Evolutionary conservation across 2,797 vertebrate genomes (phyloP), one percentile per base, ranked within the genome.

Genomic region (Diglossa cyanea): DNA sequence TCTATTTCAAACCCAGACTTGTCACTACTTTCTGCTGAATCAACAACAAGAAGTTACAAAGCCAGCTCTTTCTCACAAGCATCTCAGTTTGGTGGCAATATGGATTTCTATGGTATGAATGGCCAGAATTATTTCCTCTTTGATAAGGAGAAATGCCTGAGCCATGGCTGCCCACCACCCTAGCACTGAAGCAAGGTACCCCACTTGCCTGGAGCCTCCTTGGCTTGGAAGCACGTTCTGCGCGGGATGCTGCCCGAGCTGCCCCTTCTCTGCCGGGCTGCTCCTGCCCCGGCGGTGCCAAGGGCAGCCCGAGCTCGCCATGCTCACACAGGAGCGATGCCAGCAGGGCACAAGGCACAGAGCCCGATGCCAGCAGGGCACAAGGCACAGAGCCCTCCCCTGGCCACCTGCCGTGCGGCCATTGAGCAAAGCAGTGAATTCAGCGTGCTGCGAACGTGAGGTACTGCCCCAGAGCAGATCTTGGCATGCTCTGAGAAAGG

Each of bases 271-370:
- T 10, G 11, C 40, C 1, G 2, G 31, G 25, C 71, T 24, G 20
- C 78, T 62, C 53, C 44, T 14, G 40, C 58, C 2, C 31, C n/a
- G 2, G 31, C 2, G 0, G 17, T 0, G 0, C 79, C 1, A 3
- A 13, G 54, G 20, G 66, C 11, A 83, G 61, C 48, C 53, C 0
- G 61, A 53, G 48, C 35, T 66, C 40, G 23, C 65, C 73, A 17
- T 8, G 1, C n/a, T 33, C 72, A 51, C 48, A 0, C 65, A 9
- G 28, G 15, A 67, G 30, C 0, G 61, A 42, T 5, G 25, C 31
- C 53, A 18, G 50, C 50, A 50, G 48, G 16, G 26, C 48, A 14
- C 74, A 45, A 45, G 40, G 3, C 35, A 20, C 80, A 48, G 63
- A 86, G 74, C 39, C 42, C 60, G 61, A 42, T 5, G 25, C 31